A percentile compares a stretch with the other conserved stretches of the same genome.
These are phyloP conservation scores for Zosterops borbonicus DNA, from an alignment of 2,113 vertebrate species.

Conservation along the genomic window DNA sequence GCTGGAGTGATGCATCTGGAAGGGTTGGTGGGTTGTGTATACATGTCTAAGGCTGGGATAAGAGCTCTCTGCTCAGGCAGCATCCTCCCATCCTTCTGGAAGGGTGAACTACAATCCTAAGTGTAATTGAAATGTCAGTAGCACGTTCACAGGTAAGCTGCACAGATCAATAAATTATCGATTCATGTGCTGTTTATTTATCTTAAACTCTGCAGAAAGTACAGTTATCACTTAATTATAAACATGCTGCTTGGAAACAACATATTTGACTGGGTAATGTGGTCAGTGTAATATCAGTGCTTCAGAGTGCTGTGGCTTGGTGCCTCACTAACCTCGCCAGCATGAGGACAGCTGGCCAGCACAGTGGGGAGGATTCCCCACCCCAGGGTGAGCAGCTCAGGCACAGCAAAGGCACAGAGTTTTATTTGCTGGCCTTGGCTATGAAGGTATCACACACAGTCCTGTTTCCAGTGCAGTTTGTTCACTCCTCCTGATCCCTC, in stretches of 20 bases:
- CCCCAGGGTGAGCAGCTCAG: not conserved
- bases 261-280: slow-evolving; percentile 31
- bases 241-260: slow-evolving; percentile 63
- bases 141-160: slow-evolving; percentile 58
- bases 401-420: not conserved
- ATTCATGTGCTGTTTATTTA: slow-evolving; percentile 71
- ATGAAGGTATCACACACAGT: not conserved
- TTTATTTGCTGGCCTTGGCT: not conserved
- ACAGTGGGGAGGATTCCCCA: not conserved
- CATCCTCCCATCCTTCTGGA: not conserved
- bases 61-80: not conserved
- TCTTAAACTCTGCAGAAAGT: slow-evolving; percentile 66
- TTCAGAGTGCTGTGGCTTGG: not conserved
- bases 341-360: not conserved
- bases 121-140: slow-evolving; percentile 69
- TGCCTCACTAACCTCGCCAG: not conserved
- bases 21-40: not conserved
- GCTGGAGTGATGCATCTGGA: not conserved
- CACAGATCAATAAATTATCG: slow-evolving; percentile 71
- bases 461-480: not conserved
- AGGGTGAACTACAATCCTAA: slow-evolving; percentile 27
- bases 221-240: slow-evolving; percentile 77
- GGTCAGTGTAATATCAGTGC: not conserved
- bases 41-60: not conserved
- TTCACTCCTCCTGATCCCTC: not conserved